Evolutionary conservation across 1,140 invertebrate species (phyloP), one percentile per base, ranked within the genome.

Genomic region (Drosophila persimilis): DNA sequence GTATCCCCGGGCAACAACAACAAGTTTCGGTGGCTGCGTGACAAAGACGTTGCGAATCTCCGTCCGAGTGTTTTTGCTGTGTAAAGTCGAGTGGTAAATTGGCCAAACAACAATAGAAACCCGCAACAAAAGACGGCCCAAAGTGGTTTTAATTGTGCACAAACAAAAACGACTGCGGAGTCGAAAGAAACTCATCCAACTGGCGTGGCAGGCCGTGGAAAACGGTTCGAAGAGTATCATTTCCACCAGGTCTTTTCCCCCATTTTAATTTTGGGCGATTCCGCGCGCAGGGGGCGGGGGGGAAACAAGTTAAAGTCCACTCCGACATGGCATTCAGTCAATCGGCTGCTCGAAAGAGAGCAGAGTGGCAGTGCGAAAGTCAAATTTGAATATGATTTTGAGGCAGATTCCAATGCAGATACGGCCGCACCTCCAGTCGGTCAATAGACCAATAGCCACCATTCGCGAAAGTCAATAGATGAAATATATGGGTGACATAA

Each of bases 91-190:
- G 55, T 80, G 73, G 55, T 57, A 61, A 79, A 64, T 76, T 58
- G 47, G 65, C 65, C 43, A 52, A 65, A 31, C 45, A 63, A 74
- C 79, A 83, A 74, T 83, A 75, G 74, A 74, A 83, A 83, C 65
- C 31, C 9, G 47, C 53, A 51, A 62, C 53, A 48, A 69, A 67
- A 73, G 54, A 48, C 50, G 58, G 4, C 35, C 50, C 35, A 62
- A 72, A 80, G 77, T 56, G 62, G 71, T 59, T 74, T 74, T 74
- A 66, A 74, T 74, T 74, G 77, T 80, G 60, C 57, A 58, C 71
- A 53, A 72, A 56, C 52, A 24, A 11, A 0, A 20, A 6, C 41
- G 29, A 20, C 44, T 48, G n/a, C 24, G 41, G 41, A 39, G 20
- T 55, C 5, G 43, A 13, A 43, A 63, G 47, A 70, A 71, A 59